A percentile compares a stretch with the other conserved stretches of the same genome.
Evolutionary conservation across 1,140 invertebrate species (phyloP).

Genomic region (Bombus affinis): DNA sequence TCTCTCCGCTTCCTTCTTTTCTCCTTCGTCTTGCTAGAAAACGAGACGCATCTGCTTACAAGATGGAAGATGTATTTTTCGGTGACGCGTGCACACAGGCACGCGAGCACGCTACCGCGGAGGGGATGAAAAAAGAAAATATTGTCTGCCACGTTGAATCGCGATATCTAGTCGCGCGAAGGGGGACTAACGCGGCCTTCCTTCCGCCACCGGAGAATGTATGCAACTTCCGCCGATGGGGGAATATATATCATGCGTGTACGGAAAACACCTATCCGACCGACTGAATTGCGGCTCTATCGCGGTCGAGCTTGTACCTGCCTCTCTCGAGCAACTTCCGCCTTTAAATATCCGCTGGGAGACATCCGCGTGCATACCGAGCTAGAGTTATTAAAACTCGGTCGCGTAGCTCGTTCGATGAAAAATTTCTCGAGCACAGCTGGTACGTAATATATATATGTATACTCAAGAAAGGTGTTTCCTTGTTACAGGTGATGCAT

Average conservation of each 20-base stretch:
- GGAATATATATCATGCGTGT: conserved; percentile 15
- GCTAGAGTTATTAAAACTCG: conserved; percentile 12
- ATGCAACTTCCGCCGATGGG: conserved; percentile 28
- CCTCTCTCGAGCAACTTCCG: conserved; percentile 22
- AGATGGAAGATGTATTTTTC: conserved; percentile 41
- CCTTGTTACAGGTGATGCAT: conserved; percentile 73
- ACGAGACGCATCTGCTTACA: background rate
- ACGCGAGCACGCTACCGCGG: background rate
- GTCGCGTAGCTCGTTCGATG: background rate
- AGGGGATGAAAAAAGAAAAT: background rate
- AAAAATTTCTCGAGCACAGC: background rate
- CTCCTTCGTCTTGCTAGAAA: background rate
- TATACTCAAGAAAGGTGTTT: background rate
- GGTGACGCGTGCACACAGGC: background rate
- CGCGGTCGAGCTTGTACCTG: conserved; percentile 1
- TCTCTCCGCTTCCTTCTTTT: background rate
- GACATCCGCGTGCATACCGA: background rate
- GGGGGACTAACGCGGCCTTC: background rate
- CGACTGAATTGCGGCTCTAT: conserved; percentile 38
- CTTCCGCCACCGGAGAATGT: background rate
- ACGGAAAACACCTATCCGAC: conserved; percentile 23
- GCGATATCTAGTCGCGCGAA: background rate
- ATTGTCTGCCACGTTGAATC: conserved; percentile 20
- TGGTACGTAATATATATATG: background rate
- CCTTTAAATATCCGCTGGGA: conserved; percentile 15